Evolutionary conservation across 37 sponge, comb jelly and placozoan species (phyloP).

Genomic region (Tethya wilhelma): DNA sequence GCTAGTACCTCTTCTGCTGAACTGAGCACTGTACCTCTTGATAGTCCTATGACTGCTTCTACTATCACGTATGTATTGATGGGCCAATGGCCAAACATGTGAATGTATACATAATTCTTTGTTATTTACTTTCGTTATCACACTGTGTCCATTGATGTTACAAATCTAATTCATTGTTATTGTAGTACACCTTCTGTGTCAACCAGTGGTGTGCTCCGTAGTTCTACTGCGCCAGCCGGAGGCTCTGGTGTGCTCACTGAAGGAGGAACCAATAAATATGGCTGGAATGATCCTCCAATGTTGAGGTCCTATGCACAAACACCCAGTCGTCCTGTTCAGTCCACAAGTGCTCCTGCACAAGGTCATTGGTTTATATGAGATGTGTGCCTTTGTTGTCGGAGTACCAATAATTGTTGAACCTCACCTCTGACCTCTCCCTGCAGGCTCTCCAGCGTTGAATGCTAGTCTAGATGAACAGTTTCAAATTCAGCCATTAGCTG

Average conservation of each 20-base stretch:
- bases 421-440: neutral
- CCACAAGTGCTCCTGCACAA: neutral
- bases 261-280: no score
- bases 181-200: no score
- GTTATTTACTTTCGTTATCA: neutral
- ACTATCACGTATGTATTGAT: neutral
- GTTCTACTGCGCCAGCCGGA: neutral
- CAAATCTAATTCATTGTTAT: no score
- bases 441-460: neutral
- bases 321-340: neutral
- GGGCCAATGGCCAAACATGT: neutral
- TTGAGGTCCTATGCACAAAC: neutral
- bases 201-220: no score
- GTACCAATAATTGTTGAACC: no score
- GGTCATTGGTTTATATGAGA: no score
- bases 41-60: conserved; percentile 25
- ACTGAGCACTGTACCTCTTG: conserved; percentile 62
- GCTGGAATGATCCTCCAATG: conserved; percentile 72
- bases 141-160: neutral
- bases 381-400: no score
- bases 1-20: neutral
- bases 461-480: neutral
- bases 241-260: no score
- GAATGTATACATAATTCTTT: neutral
- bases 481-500: neutral